phyloP scores from a whole-genome alignment of 64 coral and sea anemone species.

The Hydrozoanthus tunicans region DNA sequence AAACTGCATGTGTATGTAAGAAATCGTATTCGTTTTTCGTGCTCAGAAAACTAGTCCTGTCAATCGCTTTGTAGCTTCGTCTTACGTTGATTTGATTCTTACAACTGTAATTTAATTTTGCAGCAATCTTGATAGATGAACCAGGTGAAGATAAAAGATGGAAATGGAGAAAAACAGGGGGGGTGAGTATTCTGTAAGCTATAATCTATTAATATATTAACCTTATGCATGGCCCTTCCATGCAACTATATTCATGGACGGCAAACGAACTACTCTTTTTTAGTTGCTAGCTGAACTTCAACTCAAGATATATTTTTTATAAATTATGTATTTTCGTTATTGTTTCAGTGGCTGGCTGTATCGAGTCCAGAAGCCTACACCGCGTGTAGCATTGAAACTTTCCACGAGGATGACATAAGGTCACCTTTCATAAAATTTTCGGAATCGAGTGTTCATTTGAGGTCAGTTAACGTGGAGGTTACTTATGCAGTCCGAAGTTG shows the following conservation, averaged over 20 bases:
- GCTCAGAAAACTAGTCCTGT: too few species aligned
- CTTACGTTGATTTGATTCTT: too few species aligned
- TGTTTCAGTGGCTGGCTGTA: background rate
- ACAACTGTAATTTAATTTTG: background rate
- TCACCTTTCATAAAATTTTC: conserved; percentile 9
- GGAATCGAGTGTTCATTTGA: background rate
- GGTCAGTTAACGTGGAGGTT: background rate
- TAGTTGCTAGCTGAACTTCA: background rate
- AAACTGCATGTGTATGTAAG: too few species aligned
- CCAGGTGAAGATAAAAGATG: background rate
- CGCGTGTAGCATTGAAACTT: background rate
- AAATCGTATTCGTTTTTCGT: too few species aligned
- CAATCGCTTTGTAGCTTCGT: too few species aligned
- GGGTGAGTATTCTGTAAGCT: background rate
- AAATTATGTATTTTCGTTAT: background rate
- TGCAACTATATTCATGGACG: too few species aligned
- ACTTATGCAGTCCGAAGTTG: conserved; percentile 22
- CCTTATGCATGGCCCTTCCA: background rate
- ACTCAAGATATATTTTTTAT: background rate
- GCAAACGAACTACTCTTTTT: background rate
- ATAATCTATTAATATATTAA: background rate
- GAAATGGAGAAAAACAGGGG: background rate
- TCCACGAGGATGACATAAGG: background rate
- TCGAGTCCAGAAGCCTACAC: background rate
- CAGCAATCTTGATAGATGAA: conserved; percentile 9